phyloP scores from a whole-genome alignment of 2,888 invertebrate genomes.

The Parnassius smintheus region DNA sequence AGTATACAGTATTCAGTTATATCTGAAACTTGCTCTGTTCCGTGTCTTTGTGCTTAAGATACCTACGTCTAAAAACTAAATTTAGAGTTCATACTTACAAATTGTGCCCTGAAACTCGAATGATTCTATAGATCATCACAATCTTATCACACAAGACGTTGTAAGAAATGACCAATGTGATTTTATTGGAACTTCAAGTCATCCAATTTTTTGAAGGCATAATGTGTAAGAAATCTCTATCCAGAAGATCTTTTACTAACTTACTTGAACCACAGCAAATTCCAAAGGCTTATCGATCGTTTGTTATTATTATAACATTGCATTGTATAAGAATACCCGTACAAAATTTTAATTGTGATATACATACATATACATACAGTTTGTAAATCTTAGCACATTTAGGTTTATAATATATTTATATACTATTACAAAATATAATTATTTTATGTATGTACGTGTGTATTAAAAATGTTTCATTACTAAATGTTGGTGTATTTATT shows the following conservation, averaged over 20 bases:
- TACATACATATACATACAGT: too few relatives aligned
- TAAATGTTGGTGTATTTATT: too few relatives aligned
- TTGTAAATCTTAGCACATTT: not conserved
- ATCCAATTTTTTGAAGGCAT: not conserved
- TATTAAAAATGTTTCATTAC: not conserved
- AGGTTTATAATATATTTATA: too few relatives aligned
- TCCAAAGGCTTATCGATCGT: not conserved
- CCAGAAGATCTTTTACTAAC: not conserved
- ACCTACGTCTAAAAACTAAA: not conserved
- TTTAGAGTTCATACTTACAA: not conserved
- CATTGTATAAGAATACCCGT: not conserved
- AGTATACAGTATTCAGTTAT: not conserved
- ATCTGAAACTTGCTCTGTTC: conserved; percentile 1
- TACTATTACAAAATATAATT: not conserved
- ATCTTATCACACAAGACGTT: not conserved
- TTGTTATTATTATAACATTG: not conserved
- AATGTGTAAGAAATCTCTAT: not conserved
- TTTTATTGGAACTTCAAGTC: not conserved
- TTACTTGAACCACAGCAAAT: not conserved
- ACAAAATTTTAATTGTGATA: not conserved
- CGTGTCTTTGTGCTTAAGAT: not conserved
- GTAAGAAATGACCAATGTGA: not conserved
- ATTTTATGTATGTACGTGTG: not conserved
- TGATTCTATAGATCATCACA: too few relatives aligned
- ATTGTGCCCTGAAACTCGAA: not conserved